Evolutionary conservation across 2,888 invertebrate species (phyloP).

Genomic region (Scaptomyza tumidula): DNA sequence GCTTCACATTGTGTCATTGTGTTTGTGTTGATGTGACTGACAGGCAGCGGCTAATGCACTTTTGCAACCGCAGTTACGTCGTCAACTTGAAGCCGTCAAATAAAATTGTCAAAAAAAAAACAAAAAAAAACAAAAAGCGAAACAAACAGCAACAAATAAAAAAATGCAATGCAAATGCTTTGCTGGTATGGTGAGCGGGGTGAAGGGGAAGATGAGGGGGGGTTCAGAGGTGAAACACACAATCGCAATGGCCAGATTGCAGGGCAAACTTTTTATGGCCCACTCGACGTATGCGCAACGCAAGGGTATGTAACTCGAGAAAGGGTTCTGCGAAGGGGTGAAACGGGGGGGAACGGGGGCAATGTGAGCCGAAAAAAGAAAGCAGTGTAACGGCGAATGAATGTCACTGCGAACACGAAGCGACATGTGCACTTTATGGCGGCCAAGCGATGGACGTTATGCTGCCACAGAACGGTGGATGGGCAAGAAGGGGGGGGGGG

Average conservation of each 20-base stretch:
- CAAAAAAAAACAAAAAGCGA: neutral
- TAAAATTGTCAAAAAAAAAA: slow-evolving; percentile 71
- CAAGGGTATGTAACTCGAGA: too few relatives aligned
- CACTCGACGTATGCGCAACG: slow-evolving; percentile 52
- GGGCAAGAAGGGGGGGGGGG: neutral
- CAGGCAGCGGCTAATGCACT: slow-evolving; percentile 83
- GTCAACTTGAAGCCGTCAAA: slow-evolving; percentile 80
- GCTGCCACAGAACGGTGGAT: slow-evolving; percentile 37
- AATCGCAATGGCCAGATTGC: slow-evolving; percentile 69
- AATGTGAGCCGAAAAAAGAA: slow-evolving; percentile 47
- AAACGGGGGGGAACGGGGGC: neutral
- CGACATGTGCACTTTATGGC: slow-evolving; percentile 84
- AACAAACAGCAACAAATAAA: slow-evolving; percentile 22
- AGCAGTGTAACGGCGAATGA: slow-evolving; percentile 80
- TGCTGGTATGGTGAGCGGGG: neutral
- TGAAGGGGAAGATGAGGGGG: neutral
- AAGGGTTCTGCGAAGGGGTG: too few relatives aligned
- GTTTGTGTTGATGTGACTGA: slow-evolving; percentile 58
- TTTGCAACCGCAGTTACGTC: slow-evolving; percentile 82
- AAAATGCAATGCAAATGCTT: slow-evolving; percentile 45
- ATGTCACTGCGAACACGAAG: slow-evolving; percentile 83
- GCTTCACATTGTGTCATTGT: neutral
- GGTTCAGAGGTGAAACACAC: slow-evolving; percentile 58
- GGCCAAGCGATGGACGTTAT: slow-evolving; percentile 59
- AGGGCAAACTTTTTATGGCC: slow-evolving; percentile 57